These are phyloP conservation scores for Pogonocichla stellata DNA, from an alignment of 2,113 vertebrate species.

Conservation along the genomic window DNA sequence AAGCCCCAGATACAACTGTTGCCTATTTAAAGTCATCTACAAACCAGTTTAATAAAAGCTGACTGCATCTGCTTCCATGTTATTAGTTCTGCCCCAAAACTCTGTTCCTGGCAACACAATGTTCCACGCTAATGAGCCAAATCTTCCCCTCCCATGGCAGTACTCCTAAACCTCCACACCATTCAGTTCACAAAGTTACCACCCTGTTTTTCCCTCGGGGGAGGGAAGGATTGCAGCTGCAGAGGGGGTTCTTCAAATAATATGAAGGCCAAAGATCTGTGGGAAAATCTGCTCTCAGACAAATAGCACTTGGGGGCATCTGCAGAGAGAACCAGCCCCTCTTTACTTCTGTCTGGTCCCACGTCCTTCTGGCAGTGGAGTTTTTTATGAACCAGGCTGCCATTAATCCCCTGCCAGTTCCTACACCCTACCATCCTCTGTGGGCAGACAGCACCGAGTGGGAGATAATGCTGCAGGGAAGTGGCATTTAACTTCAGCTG, in stretches of 20 bases:
- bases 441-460: slow-evolving; percentile 38
- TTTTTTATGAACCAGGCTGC: slow-evolving; percentile 47
- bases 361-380: slow-evolving; percentile 42
- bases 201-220: slow-evolving; percentile 63
- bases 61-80: slow-evolving; percentile 67
- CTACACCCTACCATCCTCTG: slow-evolving; percentile 51
- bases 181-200: slow-evolving; percentile 66
- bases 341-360: slow-evolving; percentile 59
- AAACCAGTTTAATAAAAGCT: slow-evolving; percentile 72
- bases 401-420: slow-evolving; percentile 60
- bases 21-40: slow-evolving; percentile 48
- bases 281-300: slow-evolving; percentile 68
- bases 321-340: slow-evolving; percentile 55
- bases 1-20: slow-evolving; percentile 25
- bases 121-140: slow-evolving; percentile 68
- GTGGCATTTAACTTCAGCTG: slow-evolving; percentile 34
- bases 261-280: slow-evolving; percentile 59
- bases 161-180: slow-evolving; percentile 65
- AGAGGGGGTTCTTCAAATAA: slow-evolving; percentile 68
- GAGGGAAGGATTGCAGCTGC: slow-evolving; percentile 65
- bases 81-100: slow-evolving; percentile 71
- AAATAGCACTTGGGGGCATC: slow-evolving; percentile 64
- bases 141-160: slow-evolving; percentile 67
- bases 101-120: slow-evolving; percentile 66
- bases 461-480: slow-evolving; percentile 57